Base-by-base conservation (phyloP, 2,113 vertebrate species). In the Epinephelus fuscoguttatus region DNA sequence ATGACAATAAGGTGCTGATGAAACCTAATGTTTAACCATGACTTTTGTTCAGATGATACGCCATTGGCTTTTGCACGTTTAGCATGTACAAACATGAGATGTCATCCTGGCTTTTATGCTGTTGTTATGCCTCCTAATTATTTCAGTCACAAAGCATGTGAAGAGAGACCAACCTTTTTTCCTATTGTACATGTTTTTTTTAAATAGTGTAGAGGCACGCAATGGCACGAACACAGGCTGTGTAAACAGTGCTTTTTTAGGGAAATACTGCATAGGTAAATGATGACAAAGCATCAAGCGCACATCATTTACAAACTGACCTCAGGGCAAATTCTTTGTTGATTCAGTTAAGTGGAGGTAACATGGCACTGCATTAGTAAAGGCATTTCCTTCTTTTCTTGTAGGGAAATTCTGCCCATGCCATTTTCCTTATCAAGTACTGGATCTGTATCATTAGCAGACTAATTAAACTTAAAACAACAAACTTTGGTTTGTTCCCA, bases 21-120 rank as follows among this genome's bases (percentile, higher is more conserved):
- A 60, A 33, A 66, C 57, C 19, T 88, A 89, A 93, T 88, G 78
- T 87, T 91, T 92, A 93, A 91, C 91, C 61, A 78, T 1, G 13
- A 30, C 70, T 49, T 9, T 14, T 42, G 45, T 55, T 49, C 13
- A 33, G 47, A 42, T 9, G 11, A 53, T 15, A 53, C 17, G 0
- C n/a, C 27, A 2, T 8, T 56, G n/a, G 27, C 42, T 71, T 84
- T 42, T 47, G 23, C 30, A 45, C 14, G 2, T 62, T 45, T 37
- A 19, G 17, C 59, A 45, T 66, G 75, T 55, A 10, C n/a, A 19
- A 62, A 70, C 75, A 19, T 52, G 67, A 66, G 21, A 50, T 19
- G 62, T 40, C 14, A 30, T 47, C 10, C 23, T 2, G 19, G n/a
- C 15, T 30, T 80, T 70, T 12, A 53, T 14, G 10, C 3, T 23